These are phyloP conservation scores for Clanis bilineata DNA, from an alignment of 2,888 invertebrate genomes.

Conservation along the genomic window DNA sequence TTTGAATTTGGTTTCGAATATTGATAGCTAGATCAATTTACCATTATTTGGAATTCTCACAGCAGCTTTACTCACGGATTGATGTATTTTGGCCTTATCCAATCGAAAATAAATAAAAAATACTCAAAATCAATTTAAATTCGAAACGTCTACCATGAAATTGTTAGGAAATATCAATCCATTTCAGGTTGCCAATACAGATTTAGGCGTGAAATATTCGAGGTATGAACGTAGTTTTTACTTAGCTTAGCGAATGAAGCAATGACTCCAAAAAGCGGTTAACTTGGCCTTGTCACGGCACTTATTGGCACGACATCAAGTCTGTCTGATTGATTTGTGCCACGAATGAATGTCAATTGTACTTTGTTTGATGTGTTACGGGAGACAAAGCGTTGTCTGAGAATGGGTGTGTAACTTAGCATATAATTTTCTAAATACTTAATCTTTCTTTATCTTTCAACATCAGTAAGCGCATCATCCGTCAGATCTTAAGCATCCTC, in stretches of 20 bases:
- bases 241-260: conserved; percentile 5
- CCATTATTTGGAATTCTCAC: neutral
- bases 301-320: conserved; percentile 1
- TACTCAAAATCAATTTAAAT: conserved; percentile 2
- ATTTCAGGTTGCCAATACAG: neutral
- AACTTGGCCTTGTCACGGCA: conserved; percentile 8
- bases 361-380: neutral
- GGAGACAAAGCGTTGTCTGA: neutral
- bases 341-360: neutral
- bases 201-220: conserved; percentile 1
- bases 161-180: neutral
- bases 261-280: conserved; percentile 8
- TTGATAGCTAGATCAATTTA: neutral
- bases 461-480: too few species aligned
- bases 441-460: too few species aligned
- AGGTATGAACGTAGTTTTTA: neutral
- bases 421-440: too few species aligned
- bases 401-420: too few species aligned
- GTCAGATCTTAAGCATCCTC: too few species aligned
- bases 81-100: neutral
- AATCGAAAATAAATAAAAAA: neutral
- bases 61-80: neutral
- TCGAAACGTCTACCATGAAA: neutral
- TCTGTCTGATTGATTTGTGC: neutral
- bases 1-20: neutral